Conservation (phyloP, 2,113 vertebrate species). For the Hemiscyllium ocellatum region DNA sequence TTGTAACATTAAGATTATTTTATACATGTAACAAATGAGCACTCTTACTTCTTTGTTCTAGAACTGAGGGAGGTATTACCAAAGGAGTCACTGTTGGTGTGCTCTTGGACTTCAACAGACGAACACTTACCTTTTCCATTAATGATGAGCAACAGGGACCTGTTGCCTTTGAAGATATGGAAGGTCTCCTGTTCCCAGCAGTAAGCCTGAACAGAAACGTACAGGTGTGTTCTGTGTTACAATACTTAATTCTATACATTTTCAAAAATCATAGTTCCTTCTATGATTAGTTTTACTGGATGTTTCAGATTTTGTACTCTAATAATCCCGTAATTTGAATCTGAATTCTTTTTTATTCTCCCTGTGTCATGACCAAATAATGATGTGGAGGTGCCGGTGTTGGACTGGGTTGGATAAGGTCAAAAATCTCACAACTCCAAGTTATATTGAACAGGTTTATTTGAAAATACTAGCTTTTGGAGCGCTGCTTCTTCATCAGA, state of each 20-base stretch:
- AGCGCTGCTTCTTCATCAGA: too few relatives aligned
- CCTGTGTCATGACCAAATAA: background rate
- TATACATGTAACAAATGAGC: background rate
- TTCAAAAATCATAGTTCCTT: background rate
- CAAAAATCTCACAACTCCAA: too few relatives aligned
- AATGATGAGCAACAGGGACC: slow-evolving; percentile 98
- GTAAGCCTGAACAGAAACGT: slow-evolving; percentile 97
- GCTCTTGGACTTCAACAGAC: slow-evolving; percentile 78
- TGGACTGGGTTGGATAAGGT: too few relatives aligned
- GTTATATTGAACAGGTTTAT: too few relatives aligned
- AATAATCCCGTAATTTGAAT: background rate
- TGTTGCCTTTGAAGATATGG: slow-evolving; percentile 83
- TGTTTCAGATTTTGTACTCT: background rate
- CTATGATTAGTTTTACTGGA: background rate
- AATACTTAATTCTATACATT: slow-evolving; percentile 34
- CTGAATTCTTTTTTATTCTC: background rate
- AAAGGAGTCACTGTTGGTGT: slow-evolving; percentile 87
- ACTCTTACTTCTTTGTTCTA: slow-evolving; percentile 46
- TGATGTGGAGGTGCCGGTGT: too few relatives aligned
- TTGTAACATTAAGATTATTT: background rate
- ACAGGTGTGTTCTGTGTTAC: slow-evolving; percentile 63
- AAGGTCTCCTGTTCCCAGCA: slow-evolving; percentile 84
- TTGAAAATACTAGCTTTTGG: too few relatives aligned
- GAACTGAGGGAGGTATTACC: slow-evolving; percentile 86
- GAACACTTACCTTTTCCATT: slow-evolving; percentile 86